Evolutionary conservation across 2,888 invertebrate genomes (phyloP).

Genomic region (Watsonalla cultraria): DNA sequence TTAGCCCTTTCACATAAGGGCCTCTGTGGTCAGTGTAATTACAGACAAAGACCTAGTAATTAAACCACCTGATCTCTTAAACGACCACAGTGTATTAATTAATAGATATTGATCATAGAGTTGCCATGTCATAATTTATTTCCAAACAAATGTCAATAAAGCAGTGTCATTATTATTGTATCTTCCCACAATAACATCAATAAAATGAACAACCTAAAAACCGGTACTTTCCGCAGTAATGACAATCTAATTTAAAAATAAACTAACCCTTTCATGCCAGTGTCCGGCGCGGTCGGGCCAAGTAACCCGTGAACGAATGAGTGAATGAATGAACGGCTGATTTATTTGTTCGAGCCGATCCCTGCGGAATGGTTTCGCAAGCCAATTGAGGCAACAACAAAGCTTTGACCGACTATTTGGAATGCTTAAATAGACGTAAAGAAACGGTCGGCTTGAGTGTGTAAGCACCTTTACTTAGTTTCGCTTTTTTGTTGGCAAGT

Average conservation of each 20-base stretch:
- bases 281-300: slow-evolving; percentile 18
- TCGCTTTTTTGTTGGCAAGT: neutral
- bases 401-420: slow-evolving; percentile 58
- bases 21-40: no score
- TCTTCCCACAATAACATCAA: neutral
- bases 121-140: neutral
- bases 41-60: no score
- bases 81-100: no score
- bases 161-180: neutral
- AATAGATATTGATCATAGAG: neutral
- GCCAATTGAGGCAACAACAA: slow-evolving; percentile 57
- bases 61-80: no score
- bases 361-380: slow-evolving; percentile 39
- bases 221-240: slow-evolving; percentile 6
- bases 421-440: slow-evolving; percentile 54
- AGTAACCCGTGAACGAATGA: slow-evolving; percentile 32
- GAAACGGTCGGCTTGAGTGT: slow-evolving; percentile 19
- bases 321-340: slow-evolving; percentile 48
- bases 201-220: neutral
- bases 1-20: no score
- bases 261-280: slow-evolving; percentile 27
- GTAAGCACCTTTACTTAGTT: slow-evolving; percentile 9
- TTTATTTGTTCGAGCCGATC: slow-evolving; percentile 51
- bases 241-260: slow-evolving; percentile 31
- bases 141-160: neutral